Evolutionary conservation across 2,888 invertebrate species (phyloP).

Genomic region (Cryptosula pallasiana): DNA sequence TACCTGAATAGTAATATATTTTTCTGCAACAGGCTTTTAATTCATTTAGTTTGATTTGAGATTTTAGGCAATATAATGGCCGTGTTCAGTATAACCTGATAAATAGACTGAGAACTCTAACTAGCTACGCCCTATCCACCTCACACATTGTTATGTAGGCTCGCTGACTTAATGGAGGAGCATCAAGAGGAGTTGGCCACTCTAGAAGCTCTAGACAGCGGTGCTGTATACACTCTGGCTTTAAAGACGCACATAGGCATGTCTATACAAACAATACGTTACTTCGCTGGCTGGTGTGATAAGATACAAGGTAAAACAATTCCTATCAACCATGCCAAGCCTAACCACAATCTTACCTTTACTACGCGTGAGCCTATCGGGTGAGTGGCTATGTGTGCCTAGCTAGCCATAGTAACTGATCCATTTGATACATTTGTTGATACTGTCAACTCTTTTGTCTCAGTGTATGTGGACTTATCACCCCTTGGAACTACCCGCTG

Average conservation of each 20-base stretch:
- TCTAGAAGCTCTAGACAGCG: slow-evolving; percentile 86
- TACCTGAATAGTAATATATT: no score
- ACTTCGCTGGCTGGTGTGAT: slow-evolving; percentile 95
- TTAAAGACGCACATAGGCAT: slow-evolving; percentile 94
- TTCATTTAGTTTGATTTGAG: no score
- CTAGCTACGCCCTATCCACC: no score
- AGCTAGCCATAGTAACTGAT: background rate
- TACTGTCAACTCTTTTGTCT: slow-evolving; percentile 29
- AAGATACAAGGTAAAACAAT: slow-evolving; percentile 86
- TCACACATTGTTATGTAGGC: no score
- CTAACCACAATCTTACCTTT: slow-evolving; percentile 80
- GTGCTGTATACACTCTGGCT: slow-evolving; percentile 93
- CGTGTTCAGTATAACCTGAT: no score
- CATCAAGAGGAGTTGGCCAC: slow-evolving; percentile 92
- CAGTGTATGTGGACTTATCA: slow-evolving; percentile 83
- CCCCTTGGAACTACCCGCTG: slow-evolving; percentile 96
- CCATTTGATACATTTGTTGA: background rate
- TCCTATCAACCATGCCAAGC: slow-evolving; percentile 85
- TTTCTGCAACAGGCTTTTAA: no score
- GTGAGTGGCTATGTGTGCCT: slow-evolving; percentile 51
- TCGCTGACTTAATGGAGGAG: slow-evolving; percentile 90
- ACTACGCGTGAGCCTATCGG: slow-evolving; percentile 87
- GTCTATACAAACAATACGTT: slow-evolving; percentile 94
- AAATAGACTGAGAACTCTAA: no score
- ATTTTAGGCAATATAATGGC: no score